Evolutionary conservation across 2,797 vertebrate genomes (phyloP), one percentile per base, ranked within the genome.

Genomic region (Coccyzus lansbergi): DNA sequence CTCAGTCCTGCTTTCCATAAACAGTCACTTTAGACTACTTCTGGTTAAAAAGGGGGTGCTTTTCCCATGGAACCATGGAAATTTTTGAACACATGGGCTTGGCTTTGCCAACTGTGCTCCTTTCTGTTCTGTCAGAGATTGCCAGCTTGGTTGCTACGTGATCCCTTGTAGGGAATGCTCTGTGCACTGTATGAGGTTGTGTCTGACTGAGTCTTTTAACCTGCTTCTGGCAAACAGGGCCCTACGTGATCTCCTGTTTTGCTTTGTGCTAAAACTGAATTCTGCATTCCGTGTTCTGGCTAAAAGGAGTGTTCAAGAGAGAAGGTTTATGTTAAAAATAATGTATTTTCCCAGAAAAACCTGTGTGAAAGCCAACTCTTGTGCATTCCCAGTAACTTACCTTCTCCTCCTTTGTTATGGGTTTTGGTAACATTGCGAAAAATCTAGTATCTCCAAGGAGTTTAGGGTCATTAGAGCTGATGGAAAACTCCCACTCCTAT

Each of bases 301-400:
- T 81, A 25, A 83, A 21, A 76, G 18, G 67, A 40, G n/a, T 64
- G 53, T 81, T 71, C 75, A 55, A 91, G 51, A 75, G 88, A 86
- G 34, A 75, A 75, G 68, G 46, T 44, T 95, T 87, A 92, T 80
- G 84, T 89, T 58, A 71, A 88, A 92, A 85, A 65, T 19, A 79
- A 44, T 76, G 11, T 20, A 34, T 62, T 92, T 94, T 81, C 83
- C 72, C 60, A 83, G 78, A 94, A 95, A 68, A n/a, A 55, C 69
- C 28, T 36, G 28, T 62, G 33, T 59, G 62, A 91, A 91, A 72
- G 58, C 63, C 81, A 94, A 12, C 25, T 87, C 64, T 49, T 70
- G 6, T 58, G 60, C n/a, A 44, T 93, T 96, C 82, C 84, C 60
- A n/a, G 18, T 25, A 81, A 85, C 52, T 55, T 64, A 52, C 38